These are phyloP conservation scores for Lasiurus borealis DNA, from an alignment of 2,113 vertebrate species.

Conservation along the genomic window DNA sequence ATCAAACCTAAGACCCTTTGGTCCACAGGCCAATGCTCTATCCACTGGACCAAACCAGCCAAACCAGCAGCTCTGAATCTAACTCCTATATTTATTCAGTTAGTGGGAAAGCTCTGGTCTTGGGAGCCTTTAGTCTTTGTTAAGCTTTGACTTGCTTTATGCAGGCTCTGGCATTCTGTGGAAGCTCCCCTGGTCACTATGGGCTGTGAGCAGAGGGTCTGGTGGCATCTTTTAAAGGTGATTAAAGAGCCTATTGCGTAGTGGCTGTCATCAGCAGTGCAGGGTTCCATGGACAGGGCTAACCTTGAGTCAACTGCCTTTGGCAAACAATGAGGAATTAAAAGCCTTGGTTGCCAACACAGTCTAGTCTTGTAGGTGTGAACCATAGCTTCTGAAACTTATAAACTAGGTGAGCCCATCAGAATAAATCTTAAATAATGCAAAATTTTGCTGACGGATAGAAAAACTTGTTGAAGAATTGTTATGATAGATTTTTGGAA, in stretches of 20 bases:
- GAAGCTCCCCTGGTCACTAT: not conserved
- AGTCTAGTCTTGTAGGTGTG: not conserved
- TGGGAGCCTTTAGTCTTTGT: not conserved
- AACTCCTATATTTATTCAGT: not conserved
- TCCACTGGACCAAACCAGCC: no score
- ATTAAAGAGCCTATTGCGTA: not conserved
- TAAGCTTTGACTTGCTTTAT: not conserved
- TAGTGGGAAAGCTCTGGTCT: not conserved
- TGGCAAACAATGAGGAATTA: not conserved
- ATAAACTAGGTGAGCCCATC: not conserved
- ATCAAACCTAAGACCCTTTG: no score
- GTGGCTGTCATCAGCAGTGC: not conserved
- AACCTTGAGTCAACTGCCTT: not conserved
- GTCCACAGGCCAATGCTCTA: no score
- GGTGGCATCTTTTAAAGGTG: not conserved
- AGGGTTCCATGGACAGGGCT: not conserved
- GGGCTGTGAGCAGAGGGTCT: not conserved
- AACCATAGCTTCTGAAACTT: constrained; percentile 35
- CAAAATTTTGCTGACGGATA: constrained; percentile 5
- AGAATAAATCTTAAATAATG: not conserved
- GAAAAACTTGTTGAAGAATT: constrained; percentile 40
- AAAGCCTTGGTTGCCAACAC: not conserved
- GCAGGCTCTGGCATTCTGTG: not conserved
- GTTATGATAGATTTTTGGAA: not conserved
- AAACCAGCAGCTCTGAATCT: not conserved